Percentiles rank a stretch among this genome's conserved stretches.
Evolutionary conservation across 2,888 invertebrate genomes (phyloP).

Genomic region (Itoplectis maculator): DNA sequence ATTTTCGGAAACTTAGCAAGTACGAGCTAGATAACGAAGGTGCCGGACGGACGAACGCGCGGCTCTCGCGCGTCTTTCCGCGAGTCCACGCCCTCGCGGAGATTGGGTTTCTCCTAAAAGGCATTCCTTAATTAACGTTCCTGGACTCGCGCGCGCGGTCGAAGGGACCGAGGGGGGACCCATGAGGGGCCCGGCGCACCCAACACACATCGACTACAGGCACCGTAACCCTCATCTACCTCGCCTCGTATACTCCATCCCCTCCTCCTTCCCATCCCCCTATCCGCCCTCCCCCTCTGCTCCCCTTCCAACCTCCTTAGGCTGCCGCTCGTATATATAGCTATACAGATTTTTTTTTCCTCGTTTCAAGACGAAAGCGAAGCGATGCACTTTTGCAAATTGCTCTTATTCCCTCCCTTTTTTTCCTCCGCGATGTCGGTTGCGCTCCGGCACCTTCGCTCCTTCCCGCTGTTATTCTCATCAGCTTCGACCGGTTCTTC

Average conservation of each 20-base stretch:
- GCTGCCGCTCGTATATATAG: not conserved
- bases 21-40: conserved; percentile 40
- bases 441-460: conserved; percentile 36
- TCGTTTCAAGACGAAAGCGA: conserved; percentile 43
- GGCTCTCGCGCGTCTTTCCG: conserved; percentile 45
- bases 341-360: not conserved
- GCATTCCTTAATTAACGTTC: conserved; percentile 76
- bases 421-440: not conserved
- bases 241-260: conserved; percentile 7
- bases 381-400: conserved; percentile 76
- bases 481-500: conserved; percentile 55
- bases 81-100: conserved; percentile 63
- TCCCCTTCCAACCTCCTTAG: not conserved
- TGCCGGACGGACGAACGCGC: conserved; percentile 21
- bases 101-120: conserved; percentile 74
- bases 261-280: too few relatives aligned
- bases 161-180: conserved; percentile 40
- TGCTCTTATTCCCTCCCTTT: conserved; percentile 66
- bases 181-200: conserved; percentile 40
- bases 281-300: not conserved
- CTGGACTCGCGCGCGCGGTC: conserved; percentile 1
- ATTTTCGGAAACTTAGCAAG: conserved; percentile 18
- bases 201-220: conserved; percentile 40
- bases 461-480: conserved; percentile 31
- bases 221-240: conserved; percentile 32